Percentiles rank a stretch among this genome's conserved stretches.
These are phyloP conservation scores for Lepidochrysops patricia DNA, from an alignment of 2,888 invertebrate species.

Conservation along the genomic window DNA sequence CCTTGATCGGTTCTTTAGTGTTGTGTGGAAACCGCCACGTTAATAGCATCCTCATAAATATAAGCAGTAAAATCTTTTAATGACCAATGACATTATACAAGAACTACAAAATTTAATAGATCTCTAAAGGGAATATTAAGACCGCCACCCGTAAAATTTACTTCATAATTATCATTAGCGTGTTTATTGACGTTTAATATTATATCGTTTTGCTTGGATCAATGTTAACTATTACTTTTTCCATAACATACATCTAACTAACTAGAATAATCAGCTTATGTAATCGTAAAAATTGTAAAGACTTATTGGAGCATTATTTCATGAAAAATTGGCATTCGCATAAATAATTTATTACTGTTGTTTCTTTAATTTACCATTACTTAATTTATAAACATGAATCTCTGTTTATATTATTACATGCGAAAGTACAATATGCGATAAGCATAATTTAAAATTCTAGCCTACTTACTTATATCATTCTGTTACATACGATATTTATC, in stretches of 20 bases:
- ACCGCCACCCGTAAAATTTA: neutral
- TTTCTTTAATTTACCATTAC: too few relatives aligned
- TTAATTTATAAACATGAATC: too few relatives aligned
- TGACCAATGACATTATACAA: conserved; percentile 1
- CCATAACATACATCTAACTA: too few relatives aligned
- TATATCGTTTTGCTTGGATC: neutral
- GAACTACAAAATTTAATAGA: neutral
- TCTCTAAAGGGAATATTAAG: neutral
- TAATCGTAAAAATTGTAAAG: too few relatives aligned
- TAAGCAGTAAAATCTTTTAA: conserved; percentile 1
- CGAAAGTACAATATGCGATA: too few relatives aligned
- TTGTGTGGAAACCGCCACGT: conserved; percentile 14
- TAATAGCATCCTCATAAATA: conserved; percentile 13
- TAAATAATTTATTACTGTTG: too few relatives aligned
- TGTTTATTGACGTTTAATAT: neutral
- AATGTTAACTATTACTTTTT: neutral
- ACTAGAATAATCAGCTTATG: too few relatives aligned
- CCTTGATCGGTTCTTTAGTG: conserved; percentile 14
- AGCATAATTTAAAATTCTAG: neutral
- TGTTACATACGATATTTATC: neutral
- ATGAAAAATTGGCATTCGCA: too few relatives aligned
- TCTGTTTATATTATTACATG: too few relatives aligned
- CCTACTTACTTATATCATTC: too few relatives aligned
- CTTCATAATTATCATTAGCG: neutral
- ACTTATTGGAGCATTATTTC: too few relatives aligned